Base-by-base conservation (phyloP, 2,888 invertebrate genomes). In the Anticlea derivata region DNA sequence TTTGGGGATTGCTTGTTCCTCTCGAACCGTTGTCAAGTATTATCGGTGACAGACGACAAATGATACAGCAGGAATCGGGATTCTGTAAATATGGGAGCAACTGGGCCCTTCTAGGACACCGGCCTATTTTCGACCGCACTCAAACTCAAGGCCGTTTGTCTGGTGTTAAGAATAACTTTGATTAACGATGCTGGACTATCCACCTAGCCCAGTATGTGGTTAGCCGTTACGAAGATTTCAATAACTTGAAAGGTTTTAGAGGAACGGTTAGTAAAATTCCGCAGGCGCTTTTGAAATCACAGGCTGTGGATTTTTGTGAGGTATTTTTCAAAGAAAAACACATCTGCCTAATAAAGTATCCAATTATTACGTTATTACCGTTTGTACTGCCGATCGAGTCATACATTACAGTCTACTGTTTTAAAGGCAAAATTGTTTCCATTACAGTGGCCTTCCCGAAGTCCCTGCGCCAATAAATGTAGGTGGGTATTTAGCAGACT, bases 401-500 rank as follows among this genome's bases (percentile, higher is more conserved):
- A 61, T 68, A 66, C 65, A 66, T 77, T 77, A 81, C 79, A 50
- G 75, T 66, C 70, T 72, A 66, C 70, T 71, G 75, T 83, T 81
- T 80, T 81, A 84, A 86, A 84, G 79, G 80, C 83, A 76, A 80
- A 86, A 86, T 83, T 80, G 83, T 83, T 83, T 82, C 83, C 78
- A 83, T 86, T 86, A 83, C 74, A 73, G 68, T 73, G 73, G 78
- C 75, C 78, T 79, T 73, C 75, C 76, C 75, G 71, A 77, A 75
- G 79, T 77, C 76, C 75, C 74, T 56, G 73, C 76, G 72, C 87
- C 86, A 86, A 88, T 88, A 87, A 85, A 87, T 85, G 84, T 86
- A 86, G 86, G 82, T 84, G 86, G 85, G 86, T 85, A 83, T 86
- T 88, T 88, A 88, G 82, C 82, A 80, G 81, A 80, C 80, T 85